Conservation (phyloP, 2,888 invertebrate species). For the Sarcophaga variegata region DNA sequence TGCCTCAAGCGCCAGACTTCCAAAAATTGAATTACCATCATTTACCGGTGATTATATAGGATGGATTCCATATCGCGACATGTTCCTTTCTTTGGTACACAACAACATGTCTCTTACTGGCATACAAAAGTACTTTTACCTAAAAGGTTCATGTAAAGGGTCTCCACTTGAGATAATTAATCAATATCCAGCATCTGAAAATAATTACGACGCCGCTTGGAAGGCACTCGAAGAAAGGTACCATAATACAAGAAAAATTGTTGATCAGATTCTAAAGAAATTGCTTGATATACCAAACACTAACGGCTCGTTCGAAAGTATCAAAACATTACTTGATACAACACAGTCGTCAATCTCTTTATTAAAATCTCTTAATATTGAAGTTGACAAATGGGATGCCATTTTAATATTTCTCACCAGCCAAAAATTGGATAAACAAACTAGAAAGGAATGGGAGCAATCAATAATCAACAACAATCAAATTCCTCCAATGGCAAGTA, state of each 20-base stretch:
- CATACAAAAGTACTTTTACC: slow-evolving; percentile 17
- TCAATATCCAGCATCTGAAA: slow-evolving; percentile 32
- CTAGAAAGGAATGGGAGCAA: slow-evolving; percentile 36
- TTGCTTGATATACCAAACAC: neutral
- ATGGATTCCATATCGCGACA: slow-evolving; percentile 29
- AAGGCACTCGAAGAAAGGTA: slow-evolving; percentile 27
- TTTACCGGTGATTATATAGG: slow-evolving; percentile 27
- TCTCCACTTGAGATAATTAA: slow-evolving; percentile 41
- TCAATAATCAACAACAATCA: no score
- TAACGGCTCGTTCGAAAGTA: no score
- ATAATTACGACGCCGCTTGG: slow-evolving; percentile 17
- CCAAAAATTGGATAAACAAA: slow-evolving; percentile 32
- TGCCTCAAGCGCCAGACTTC: slow-evolving; percentile 18
- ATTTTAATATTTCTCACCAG: slow-evolving; percentile 18
- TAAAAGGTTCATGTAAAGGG: slow-evolving; percentile 15
- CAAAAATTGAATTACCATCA: slow-evolving; percentile 33
- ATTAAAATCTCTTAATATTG: slow-evolving; percentile 18
- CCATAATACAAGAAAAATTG: slow-evolving; percentile 26
- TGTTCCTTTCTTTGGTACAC: slow-evolving; percentile 35
- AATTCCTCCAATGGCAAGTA: slow-evolving; percentile 3
- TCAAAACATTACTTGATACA: slow-evolving; percentile 3
- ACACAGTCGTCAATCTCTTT: slow-evolving; percentile 19
- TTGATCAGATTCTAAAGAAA: slow-evolving; percentile 21
- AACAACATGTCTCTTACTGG: neutral
- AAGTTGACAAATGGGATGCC: slow-evolving; percentile 29